A percentile compares a stretch with the other conserved stretches of the same genome.
These are phyloP conservation scores for Linnaemya tessellans DNA, from an alignment of 2,888 invertebrate species.

Conservation along the genomic window DNA sequence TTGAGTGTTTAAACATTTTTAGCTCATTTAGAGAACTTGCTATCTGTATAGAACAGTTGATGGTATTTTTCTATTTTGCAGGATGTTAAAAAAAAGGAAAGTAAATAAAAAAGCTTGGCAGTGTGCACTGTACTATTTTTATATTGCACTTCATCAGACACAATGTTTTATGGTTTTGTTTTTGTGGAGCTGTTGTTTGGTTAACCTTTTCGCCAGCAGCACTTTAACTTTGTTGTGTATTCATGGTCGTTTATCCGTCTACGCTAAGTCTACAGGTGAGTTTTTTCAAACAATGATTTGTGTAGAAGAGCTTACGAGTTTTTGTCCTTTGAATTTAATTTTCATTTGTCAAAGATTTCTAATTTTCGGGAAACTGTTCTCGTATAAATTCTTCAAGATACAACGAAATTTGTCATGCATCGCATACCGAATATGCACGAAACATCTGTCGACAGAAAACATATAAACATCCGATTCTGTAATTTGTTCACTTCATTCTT, in stretches of 20 bases:
- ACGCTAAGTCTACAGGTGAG: neutral
- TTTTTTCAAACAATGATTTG: neutral
- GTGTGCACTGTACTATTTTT: constrained; percentile 6
- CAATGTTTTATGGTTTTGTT: constrained; percentile 37
- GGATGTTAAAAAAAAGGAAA: constrained; percentile 15
- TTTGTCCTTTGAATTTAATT: neutral
- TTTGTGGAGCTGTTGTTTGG: constrained; percentile 6
- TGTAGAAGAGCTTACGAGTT: neutral
- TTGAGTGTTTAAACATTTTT: constrained; percentile 22
- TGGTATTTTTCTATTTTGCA: constrained; percentile 18
- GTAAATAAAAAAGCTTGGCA: neutral
- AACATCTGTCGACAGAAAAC: no score
- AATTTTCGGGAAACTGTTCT: neutral
- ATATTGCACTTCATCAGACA: constrained; percentile 37
- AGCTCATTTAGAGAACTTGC: constrained; percentile 5
- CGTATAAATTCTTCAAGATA: no score
- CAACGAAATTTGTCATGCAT: no score
- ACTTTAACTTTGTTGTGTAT: constrained; percentile 15
- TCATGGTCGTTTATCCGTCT: constrained; percentile 23
- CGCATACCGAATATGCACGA: no score
- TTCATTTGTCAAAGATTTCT: no score
- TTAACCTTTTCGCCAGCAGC: constrained; percentile 30
- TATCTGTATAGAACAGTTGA: constrained; percentile 29
- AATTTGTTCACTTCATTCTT: no score
- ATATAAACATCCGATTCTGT: no score